Evolutionary conservation across 2,113 vertebrate species (phyloP).

Genomic region (Trematocara stigmaticum): DNA sequence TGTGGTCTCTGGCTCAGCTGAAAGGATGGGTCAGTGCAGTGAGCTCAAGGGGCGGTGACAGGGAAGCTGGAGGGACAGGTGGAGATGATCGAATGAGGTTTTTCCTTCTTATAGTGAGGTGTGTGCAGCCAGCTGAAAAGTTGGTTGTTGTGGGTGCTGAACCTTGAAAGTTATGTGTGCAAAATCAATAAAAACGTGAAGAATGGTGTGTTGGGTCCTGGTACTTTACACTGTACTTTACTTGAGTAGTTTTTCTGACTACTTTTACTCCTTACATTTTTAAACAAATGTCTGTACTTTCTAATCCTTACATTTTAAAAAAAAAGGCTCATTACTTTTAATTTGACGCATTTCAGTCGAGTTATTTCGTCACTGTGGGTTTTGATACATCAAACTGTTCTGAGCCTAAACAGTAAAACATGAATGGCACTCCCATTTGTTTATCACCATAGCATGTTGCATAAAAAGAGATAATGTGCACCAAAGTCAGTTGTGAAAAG

Average conservation of each 20-base stretch:
- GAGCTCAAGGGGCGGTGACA: not conserved
- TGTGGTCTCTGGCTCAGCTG: not conserved
- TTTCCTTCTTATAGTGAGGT: not conserved
- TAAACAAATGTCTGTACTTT: not conserved
- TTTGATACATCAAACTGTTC: not conserved
- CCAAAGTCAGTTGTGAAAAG: not conserved
- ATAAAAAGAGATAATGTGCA: not conserved
- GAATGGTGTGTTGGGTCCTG: not conserved
- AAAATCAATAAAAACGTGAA: not conserved
- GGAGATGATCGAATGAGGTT: not conserved
- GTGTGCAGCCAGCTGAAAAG: not conserved
- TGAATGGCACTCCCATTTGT: not conserved
- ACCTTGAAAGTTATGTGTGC: not conserved
- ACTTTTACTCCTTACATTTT: not conserved
- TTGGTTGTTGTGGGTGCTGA: not conserved
- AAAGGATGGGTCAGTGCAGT: not conserved
- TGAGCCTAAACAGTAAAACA: not conserved
- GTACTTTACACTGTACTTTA: not conserved
- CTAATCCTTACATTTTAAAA: not conserved
- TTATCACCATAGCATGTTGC: not conserved
- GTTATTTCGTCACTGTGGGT: not conserved
- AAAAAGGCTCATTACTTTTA: not conserved
- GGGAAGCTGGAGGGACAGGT: not conserved
- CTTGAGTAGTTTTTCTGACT: not conserved
- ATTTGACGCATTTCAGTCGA: not conserved